Percentiles rank a stretch among this genome's conserved stretches.
Evolutionary conservation across 2,888 invertebrate genomes (phyloP).

Genomic region (Drosophila sordidapex): DNA sequence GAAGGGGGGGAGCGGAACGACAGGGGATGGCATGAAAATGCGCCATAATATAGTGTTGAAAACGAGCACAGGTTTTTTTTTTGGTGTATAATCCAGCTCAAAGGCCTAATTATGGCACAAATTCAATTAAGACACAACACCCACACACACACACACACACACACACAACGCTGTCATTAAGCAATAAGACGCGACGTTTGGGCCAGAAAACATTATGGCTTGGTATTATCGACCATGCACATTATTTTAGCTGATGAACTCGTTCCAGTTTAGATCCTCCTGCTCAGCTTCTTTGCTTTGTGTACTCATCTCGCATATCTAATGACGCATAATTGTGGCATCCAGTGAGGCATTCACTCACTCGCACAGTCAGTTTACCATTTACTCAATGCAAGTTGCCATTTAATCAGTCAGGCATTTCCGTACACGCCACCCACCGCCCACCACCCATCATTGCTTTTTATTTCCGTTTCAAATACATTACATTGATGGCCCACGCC

Average conservation of each 20-base stretch:
- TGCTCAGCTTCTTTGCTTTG: constrained; percentile 15
- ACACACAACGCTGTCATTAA: constrained; percentile 11
- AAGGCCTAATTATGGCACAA: constrained; percentile 69
- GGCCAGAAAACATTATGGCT: neutral
- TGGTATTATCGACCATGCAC: neutral
- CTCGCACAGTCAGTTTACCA: constrained; percentile 30
- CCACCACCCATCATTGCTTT: constrained; percentile 45
- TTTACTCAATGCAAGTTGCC: constrained; percentile 44
- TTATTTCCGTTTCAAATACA: constrained; percentile 78
- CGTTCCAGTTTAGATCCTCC: constrained; percentile 2
- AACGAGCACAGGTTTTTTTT: no score
- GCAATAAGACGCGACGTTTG: neutral
- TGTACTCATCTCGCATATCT: constrained; percentile 68
- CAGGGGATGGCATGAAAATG: neutral
- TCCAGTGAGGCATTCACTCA: constrained; percentile 48
- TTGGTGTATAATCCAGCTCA: neutral
- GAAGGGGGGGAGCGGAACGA: neutral
- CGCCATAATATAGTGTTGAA: neutral
- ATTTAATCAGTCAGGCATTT: constrained; percentile 69
- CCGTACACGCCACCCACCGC: constrained; percentile 52
- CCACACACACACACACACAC: constrained; percentile 10
- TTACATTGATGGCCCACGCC: constrained; percentile 53
- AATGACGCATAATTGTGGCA: constrained; percentile 70
- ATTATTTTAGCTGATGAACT: constrained; percentile 36
- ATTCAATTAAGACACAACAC: constrained; percentile 69